Base-by-base conservation (phyloP, 2,888 invertebrate genomes). In the Athripsodes cinereus region DNA sequence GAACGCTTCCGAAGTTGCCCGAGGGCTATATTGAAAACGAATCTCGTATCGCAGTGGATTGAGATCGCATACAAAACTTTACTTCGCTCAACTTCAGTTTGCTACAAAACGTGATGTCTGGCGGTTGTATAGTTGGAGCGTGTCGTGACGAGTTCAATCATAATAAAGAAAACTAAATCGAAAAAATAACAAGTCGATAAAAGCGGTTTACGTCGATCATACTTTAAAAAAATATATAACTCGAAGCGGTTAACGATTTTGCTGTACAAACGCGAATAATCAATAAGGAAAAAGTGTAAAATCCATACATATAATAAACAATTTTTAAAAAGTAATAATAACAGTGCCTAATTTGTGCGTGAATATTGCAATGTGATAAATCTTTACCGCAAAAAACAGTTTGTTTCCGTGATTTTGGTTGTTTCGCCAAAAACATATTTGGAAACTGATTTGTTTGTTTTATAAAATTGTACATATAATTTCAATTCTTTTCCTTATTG, bases 61-160 rank as follows among this genome's bases (percentile, higher is more conserved):
- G 40, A 40, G 40, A 40, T 26, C 26, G 26, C 26, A 26, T 40
- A 40, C 40, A 16, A 40, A 40, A 40, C 40, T 40, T 26, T 26
- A 26, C 26, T 26, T 26, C 26, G 26, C 16, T 40, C 40, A 16
- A 40, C n/a, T 40, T 74, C 78, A 79, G 80, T 80, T 74, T 77
- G 78, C 40, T 40, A 40, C 40, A 40, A 40, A 40, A 40, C 79
- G 79, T 78, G 74, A 75, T 78, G 76, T 76, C 78, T 77, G 76
- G 75, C 76, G 76, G 74, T 76, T 77, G 79, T 75, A 78, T 74
- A 47, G 57, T 34, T 47, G 55, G 44, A 40, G 40, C 16, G 40
- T 40, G 55, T 55, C 47, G 52, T 52, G 52, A 46, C 46, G 46
- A 46, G 57, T 26, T 52, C 52, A 57, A 34, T 50, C 35, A 49